These are phyloP conservation scores for Cygnus buccinator DNA, from an alignment of 2,113 vertebrate genomes.

Conservation along the genomic window DNA sequence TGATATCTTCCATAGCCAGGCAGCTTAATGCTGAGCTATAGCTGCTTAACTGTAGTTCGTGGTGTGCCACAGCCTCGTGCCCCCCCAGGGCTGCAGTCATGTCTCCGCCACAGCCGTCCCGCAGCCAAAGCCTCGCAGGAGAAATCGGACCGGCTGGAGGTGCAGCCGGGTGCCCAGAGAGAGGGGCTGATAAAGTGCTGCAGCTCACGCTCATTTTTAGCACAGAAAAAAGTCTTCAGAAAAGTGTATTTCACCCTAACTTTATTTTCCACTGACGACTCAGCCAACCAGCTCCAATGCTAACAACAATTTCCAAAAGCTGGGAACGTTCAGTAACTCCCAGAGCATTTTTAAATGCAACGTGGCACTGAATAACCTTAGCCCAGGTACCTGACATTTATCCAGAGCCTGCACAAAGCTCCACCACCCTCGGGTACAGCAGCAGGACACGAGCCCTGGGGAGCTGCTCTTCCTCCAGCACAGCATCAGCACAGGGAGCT, in stretches of 20 bases:
- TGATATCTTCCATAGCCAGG: background rate
- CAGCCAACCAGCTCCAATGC: background rate
- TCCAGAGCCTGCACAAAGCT: background rate
- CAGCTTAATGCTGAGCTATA: background rate
- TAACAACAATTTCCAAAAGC: background rate
- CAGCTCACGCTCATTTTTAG: background rate
- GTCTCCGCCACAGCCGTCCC: fast-evolving
- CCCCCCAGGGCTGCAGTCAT: background rate
- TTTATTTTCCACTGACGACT: background rate
- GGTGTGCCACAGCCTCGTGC: background rate
- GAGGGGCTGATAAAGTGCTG: background rate
- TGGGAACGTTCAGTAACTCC: background rate
- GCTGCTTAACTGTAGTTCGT: fast-evolving
- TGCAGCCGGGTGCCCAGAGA: too few relatives aligned
- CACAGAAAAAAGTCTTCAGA: background rate
- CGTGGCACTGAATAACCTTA: background rate
- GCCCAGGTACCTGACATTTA: background rate
- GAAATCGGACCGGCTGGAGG: background rate
- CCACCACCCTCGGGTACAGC: background rate
- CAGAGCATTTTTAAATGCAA: background rate
- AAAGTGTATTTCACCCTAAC: background rate
- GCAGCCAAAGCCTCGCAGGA: background rate
- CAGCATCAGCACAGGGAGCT: background rate
- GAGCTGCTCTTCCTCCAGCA: background rate
- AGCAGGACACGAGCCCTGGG: background rate